Percentiles rank a stretch among this genome's conserved stretches.
phyloP scores from a whole-genome alignment of 2,888 invertebrate species.

The Pachliopta kotzebuea region DNA sequence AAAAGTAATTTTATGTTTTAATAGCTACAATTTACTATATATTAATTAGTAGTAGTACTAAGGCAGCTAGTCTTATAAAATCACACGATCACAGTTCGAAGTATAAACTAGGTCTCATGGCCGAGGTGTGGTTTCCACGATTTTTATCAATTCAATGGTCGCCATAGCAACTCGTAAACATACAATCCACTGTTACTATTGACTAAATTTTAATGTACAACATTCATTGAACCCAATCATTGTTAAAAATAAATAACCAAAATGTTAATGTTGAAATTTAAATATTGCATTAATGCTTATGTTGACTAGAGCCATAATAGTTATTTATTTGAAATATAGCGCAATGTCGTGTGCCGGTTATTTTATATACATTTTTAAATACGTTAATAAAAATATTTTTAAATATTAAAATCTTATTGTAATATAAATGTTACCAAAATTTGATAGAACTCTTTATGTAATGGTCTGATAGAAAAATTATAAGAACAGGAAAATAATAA shows the following conservation, averaged over 20 bases:
- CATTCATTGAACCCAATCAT: constrained; percentile 20
- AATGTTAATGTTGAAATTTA: background rate
- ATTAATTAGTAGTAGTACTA: background rate
- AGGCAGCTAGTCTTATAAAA: constrained; percentile 2
- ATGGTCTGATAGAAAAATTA: no score
- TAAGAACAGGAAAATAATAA: background rate
- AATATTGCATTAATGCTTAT: background rate
- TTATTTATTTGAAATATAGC: background rate
- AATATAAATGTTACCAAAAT: background rate
- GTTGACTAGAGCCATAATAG: background rate
- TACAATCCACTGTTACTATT: constrained; percentile 63
- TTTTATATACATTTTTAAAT: no score
- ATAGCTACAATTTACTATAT: background rate
- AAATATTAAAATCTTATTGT: background rate
- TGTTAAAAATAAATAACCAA: background rate
- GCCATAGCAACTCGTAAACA: constrained; percentile 61
- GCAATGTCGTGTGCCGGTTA: background rate
- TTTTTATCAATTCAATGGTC: constrained; percentile 52
- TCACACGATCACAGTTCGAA: constrained; percentile 27
- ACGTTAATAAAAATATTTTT: no score
- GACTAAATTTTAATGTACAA: constrained; percentile 55
- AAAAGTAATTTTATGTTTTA: background rate
- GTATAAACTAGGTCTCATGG: constrained; percentile 53
- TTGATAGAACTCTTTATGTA: background rate
- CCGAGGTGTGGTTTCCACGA: constrained; percentile 57